Base-by-base conservation (phyloP, 2,113 vertebrate genomes). In the Eira barbara region DNA sequence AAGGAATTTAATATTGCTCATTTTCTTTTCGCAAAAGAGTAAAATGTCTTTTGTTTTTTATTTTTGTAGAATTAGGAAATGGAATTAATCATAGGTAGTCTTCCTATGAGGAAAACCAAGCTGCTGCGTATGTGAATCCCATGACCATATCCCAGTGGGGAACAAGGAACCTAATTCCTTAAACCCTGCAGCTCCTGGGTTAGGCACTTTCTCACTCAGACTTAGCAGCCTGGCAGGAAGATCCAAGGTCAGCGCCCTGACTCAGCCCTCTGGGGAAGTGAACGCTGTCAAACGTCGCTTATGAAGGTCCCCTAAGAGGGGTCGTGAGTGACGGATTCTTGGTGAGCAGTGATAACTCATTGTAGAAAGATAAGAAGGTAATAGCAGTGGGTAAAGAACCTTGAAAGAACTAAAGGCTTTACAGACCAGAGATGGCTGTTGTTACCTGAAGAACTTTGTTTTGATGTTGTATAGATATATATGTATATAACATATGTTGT, bases 41-140 rank as follows among this genome's bases (percentile, higher is more conserved):
- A 82, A 80, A 88, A 88, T 74, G 12, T 76, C 6, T 78, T 15
- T 82, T 11, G 4, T 18, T 85, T 90, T 91, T 82, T n/a, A 61
- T 31, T 97, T 95, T 94, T 85, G 21, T 0, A 49, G 73, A 67
- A 63, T 95, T 97, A 86, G 86, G 47, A 86, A 93, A 69, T 91
- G 0, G 47, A 85, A 84, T 79, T 6, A 25, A 21, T 71, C 88
- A 84, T 88, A 80, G 42, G 29, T 76, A 29, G 8, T 73, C 84
- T 93, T 67, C 31, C 47, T 39, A 7, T 52, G 27, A 96, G 12
- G 45, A 23, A 36, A 89, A 89, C 20, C 42, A 93, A 36, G 76
- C 5, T 73, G 1, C 23, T 55, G 47, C 18, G 65, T 89, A 6
- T 84, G 34, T 65, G 45, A 87, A 29, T 80, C 84, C 49, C 34